Evolutionary conservation across 1,140 invertebrate species (phyloP).

Genomic region (Dinothrombium tinctorium): DNA sequence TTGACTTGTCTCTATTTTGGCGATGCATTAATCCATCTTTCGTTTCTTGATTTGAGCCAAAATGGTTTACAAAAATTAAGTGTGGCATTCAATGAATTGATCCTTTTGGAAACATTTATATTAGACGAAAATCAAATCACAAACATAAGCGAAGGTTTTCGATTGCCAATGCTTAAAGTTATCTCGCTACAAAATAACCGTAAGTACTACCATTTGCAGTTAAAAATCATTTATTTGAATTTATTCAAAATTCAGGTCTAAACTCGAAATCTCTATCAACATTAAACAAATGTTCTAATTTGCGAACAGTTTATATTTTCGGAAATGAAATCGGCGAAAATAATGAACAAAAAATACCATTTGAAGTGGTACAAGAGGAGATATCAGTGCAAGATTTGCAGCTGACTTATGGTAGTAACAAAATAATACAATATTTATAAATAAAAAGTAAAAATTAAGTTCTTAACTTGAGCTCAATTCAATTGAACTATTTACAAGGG

Average conservation of each 20-base stretch:
- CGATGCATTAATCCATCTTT: conserved; percentile 18
- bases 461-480: no score
- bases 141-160: conserved; percentile 15
- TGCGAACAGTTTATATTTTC: neutral
- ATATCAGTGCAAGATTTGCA: no score
- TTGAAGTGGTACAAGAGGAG: no score
- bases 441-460: no score
- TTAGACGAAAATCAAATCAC: conserved; percentile 19
- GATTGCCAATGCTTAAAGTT: conserved; percentile 15
- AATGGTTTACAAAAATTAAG: conserved; percentile 17
- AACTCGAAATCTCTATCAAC: neutral
- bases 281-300: conserved; percentile 2
- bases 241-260: neutral
- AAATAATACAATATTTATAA: no score
- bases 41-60: conserved; percentile 18
- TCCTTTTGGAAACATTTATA: conserved; percentile 16
- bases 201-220: conserved; percentile 11
- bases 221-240: neutral
- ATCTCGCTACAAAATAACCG: conserved; percentile 19
- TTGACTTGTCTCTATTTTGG: conserved; percentile 19
- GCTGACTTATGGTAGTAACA: no score
- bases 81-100: conserved; percentile 15
- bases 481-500: no score
- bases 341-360: neutral
- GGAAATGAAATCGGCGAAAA: neutral